A percentile compares a stretch with the other conserved stretches of the same genome.
These are phyloP conservation scores for Lutraria rhynchaena DNA, from an alignment of 1,140 invertebrate species.

Conservation along the genomic window DNA sequence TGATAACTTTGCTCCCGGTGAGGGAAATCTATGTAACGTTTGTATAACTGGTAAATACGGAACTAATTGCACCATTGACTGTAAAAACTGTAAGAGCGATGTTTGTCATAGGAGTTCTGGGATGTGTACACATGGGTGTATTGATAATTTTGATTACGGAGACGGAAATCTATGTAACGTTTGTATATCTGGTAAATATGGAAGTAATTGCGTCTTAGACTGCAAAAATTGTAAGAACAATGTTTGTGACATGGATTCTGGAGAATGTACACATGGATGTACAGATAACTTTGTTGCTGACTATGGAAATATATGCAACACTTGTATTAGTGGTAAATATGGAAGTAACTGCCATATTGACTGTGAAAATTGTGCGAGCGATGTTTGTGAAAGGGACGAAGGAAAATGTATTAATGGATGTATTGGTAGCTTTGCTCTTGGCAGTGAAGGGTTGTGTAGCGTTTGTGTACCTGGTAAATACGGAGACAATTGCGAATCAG, in stretches of 20 bases:
- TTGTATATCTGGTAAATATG: slow-evolving; percentile 3
- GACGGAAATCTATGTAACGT: not conserved
- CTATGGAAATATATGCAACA: not conserved
- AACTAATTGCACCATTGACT: too few species aligned
- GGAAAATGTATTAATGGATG: not conserved
- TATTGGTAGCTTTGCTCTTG: not conserved
- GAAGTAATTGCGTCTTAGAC: not conserved
- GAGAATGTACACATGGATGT: not conserved
- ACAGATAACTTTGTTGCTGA: not conserved
- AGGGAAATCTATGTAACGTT: too few species aligned
- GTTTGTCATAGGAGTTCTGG: not conserved
- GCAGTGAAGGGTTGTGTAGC: not conserved
- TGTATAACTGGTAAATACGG: too few species aligned
- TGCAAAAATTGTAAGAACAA: not conserved
- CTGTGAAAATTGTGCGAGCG: not conserved
- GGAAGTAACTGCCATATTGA: not conserved
- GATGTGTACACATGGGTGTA: not conserved
- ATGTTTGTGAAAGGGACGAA: not conserved
- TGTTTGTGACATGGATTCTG: not conserved
- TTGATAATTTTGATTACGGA: not conserved
- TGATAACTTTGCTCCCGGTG: not conserved
- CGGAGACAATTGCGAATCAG: not conserved
- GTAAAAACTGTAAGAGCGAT: too few species aligned
- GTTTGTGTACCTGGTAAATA: not conserved
- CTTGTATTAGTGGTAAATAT: not conserved